Percentiles rank a stretch among this genome's conserved stretches.
phyloP scores from a whole-genome alignment of 2,113 vertebrate genomes.

The Carassius auratus region DNA sequence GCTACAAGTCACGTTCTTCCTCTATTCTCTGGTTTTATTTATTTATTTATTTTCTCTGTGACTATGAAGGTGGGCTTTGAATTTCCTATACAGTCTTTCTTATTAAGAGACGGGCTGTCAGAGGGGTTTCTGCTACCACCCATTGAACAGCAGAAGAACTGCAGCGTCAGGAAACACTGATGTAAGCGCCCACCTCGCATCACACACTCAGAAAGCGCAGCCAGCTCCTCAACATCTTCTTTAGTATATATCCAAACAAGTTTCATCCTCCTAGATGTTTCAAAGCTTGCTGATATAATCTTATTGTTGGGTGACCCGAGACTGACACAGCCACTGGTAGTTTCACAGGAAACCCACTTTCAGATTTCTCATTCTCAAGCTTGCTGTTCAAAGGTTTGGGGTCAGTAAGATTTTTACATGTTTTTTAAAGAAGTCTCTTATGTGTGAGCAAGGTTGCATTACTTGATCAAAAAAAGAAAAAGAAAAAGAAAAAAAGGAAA shows the following conservation, averaged over 20 bases:
- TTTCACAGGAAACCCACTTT: neutral
- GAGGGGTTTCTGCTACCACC: conserved; percentile 55
- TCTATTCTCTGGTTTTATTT: neutral
- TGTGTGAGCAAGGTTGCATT: neutral
- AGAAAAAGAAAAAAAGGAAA: no score
- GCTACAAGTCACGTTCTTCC: neutral
- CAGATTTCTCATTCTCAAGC: neutral
- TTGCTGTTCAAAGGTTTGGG: neutral
- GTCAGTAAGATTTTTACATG: neutral
- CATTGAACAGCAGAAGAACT: conserved; percentile 48
- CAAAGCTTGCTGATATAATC: neutral
- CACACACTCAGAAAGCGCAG: conserved; percentile 7
- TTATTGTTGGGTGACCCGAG: neutral
- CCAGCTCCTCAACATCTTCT: conserved; percentile 1
- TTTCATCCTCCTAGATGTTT: neutral
- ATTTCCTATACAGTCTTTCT: conserved; percentile 19
- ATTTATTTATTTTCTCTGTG: conserved; percentile 1
- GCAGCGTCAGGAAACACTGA: conserved; percentile 22
- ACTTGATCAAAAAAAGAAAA: neutral
- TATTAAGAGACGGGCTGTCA: conserved; percentile 38
- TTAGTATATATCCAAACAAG: neutral
- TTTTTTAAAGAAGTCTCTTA: neutral
- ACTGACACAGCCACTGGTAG: neutral
- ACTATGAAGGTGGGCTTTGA: conserved; percentile 38
- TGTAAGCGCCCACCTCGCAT: neutral